Conservation (phyloP, 1,140 invertebrate genomes). For the Drepana arcuata region DNA sequence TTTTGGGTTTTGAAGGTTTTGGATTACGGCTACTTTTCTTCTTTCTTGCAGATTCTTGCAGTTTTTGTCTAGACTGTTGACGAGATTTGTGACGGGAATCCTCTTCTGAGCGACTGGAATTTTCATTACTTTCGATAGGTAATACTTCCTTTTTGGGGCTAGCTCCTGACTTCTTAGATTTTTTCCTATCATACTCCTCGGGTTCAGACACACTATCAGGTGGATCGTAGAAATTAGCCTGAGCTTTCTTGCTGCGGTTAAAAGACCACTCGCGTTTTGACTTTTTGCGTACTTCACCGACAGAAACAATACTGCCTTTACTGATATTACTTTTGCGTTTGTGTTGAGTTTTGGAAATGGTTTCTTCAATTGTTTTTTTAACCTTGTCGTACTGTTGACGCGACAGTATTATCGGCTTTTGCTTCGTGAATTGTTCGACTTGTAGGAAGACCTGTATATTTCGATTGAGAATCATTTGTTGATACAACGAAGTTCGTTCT, state of each 20-base stretch:
- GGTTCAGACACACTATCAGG: too few relatives aligned
- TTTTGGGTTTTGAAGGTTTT: not conserved
- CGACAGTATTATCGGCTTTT: conserved; percentile 36
- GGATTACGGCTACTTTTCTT: not conserved
- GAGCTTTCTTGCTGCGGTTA: too few relatives aligned
- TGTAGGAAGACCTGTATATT: conserved; percentile 40
- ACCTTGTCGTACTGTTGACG: conserved; percentile 49
- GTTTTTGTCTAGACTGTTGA: too few relatives aligned
- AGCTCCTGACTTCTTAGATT: too few relatives aligned
- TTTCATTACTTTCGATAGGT: too few relatives aligned
- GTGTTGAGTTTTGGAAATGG: conserved; percentile 18
- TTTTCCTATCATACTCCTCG: too few relatives aligned
- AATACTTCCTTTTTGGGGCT: too few relatives aligned
- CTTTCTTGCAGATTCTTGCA: not conserved
- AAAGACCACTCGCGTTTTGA: conserved; percentile 2
- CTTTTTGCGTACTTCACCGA: conserved; percentile 24
- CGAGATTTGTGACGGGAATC: too few relatives aligned
- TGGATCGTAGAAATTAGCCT: too few relatives aligned
- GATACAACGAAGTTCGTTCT: conserved; percentile 7
- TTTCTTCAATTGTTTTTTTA: conserved; percentile 33
- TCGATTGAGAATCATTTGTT: conserved; percentile 23
- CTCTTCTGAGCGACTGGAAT: too few relatives aligned
- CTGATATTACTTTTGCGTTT: conserved; percentile 14
- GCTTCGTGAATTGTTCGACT: conserved; percentile 28
- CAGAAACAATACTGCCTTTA: conserved; percentile 22